Conservation (phyloP, 1,140 invertebrate genomes). For the Anthonomus grandis region DNA sequence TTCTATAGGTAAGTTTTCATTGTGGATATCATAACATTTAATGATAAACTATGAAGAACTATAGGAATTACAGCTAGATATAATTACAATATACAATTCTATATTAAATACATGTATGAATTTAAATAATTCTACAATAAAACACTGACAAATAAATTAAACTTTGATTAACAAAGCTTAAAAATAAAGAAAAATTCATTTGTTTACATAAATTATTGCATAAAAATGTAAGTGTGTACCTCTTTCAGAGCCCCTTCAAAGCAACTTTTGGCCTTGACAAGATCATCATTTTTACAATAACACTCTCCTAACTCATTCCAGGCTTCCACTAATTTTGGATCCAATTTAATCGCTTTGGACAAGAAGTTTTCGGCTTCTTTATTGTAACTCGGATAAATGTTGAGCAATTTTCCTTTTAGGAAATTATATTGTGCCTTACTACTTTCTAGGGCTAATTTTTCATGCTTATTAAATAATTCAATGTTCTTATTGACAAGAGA, state of each 20-base stretch:
- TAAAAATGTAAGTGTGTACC: no score
- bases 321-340: slow-evolving; percentile 75
- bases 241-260: slow-evolving; percentile 78
- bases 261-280: slow-evolving; percentile 79
- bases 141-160: no score
- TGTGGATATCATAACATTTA: no score
- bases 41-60: no score
- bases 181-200: no score
- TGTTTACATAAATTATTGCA: no score
- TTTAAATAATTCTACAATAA: no score
- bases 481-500: slow-evolving; percentile 63
- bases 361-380: slow-evolving; percentile 69
- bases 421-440: slow-evolving; percentile 68
- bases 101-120: no score
- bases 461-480: slow-evolving; percentile 62
- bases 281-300: slow-evolving; percentile 84
- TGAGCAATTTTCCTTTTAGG: slow-evolving; percentile 72
- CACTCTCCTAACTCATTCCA: slow-evolving; percentile 90
- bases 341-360: slow-evolving; percentile 80
- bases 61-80: no score
- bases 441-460: slow-evolving; percentile 52
- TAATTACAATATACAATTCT: no score
- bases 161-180: no score
- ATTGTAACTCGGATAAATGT: slow-evolving; percentile 68
- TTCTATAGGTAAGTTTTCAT: no score